Base-by-base conservation (phyloP, 2,797 vertebrate genomes). In the Channallabes apus region DNA sequence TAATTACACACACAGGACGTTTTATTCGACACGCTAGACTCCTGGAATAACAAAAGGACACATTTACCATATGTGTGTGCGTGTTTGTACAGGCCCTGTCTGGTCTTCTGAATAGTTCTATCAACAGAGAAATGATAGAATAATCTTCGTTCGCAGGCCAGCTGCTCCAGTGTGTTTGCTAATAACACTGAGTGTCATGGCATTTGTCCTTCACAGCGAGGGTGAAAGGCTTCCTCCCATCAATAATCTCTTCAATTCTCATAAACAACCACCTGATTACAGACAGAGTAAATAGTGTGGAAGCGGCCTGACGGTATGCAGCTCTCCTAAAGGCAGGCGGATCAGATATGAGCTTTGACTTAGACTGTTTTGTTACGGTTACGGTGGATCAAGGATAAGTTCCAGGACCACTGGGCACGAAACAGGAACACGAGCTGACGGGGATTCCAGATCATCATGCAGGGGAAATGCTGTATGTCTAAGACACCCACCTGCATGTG, bases 131-230 rank as follows among this genome's bases (percentile, higher is more conserved):
- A 81, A 85, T 86, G 76, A 84, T 78, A 41, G 2, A 22, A 18
- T 65, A 56, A 76, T 56, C 73, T 56, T 29, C 3, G 27, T 46
- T 76, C 82, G 65, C 27, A 32, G n/a, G 18, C 85, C 85, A 86
- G 82, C 72, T 86, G 87, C 18, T 80, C 51, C 0, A 80, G 54
- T 82, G 82, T 86, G 75, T 88, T 88, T 88, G 71, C 82, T 75
- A 20, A 84, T 59, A 84, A 62, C 15, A 58, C n/a, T 29, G 71
- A 24, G 18, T 58, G 71, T 77, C 46, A 56, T 72, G 12, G 32
- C 6, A 27, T 78, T 32, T 58, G 68, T 69, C 84, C 61, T 72
- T 14, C 22, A 46, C 69, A 80, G 69, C 46, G 84, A 76, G 32
- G 54, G 59, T 46, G 62, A 61, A 35, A 54, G 56, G 6, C 35